These are phyloP conservation scores for Elymnias hypermnestra DNA, from an alignment of 1,140 invertebrate species.

Conservation along the genomic window DNA sequence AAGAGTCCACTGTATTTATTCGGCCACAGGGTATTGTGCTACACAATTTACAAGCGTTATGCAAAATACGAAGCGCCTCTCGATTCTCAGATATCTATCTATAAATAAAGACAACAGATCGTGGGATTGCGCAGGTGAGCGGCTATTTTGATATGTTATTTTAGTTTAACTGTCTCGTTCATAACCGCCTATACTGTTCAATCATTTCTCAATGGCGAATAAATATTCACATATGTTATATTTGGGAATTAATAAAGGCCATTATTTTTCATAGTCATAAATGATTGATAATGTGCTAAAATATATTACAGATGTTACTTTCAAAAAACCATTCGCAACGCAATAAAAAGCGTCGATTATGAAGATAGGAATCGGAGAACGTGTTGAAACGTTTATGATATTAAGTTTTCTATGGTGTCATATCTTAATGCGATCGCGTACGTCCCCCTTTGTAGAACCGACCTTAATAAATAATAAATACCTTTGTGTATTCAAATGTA, in stretches of 20 bases:
- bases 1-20: neutral
- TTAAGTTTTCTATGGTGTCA: conserved; percentile 44
- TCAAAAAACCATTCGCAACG: conserved; percentile 59
- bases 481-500: conserved; percentile 12
- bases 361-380: conserved; percentile 56
- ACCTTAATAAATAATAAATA: conserved; percentile 24
- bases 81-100: conserved; percentile 60
- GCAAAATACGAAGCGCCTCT: conserved; percentile 67
- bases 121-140: conserved; percentile 64
- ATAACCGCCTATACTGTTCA: conserved; percentile 5
- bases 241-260: conserved; percentile 12
- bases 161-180: conserved; percentile 42
- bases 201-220: conserved; percentile 1
- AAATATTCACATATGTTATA: conserved; percentile 2
- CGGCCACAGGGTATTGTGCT: conserved; percentile 38
- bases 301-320: conserved; percentile 55
- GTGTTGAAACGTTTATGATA: conserved; percentile 57
- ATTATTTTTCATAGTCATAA: conserved; percentile 20
- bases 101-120: conserved; percentile 64
- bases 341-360: conserved; percentile 48
- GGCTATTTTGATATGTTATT: conserved; percentile 63
- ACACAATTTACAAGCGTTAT: conserved; percentile 62
- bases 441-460: conserved; percentile 31
- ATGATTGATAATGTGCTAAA: conserved; percentile 28
- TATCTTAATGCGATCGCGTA: conserved; percentile 61